phyloP scores from a whole-genome alignment of 2,888 invertebrate genomes.

The Ochropleura plecta region DNA sequence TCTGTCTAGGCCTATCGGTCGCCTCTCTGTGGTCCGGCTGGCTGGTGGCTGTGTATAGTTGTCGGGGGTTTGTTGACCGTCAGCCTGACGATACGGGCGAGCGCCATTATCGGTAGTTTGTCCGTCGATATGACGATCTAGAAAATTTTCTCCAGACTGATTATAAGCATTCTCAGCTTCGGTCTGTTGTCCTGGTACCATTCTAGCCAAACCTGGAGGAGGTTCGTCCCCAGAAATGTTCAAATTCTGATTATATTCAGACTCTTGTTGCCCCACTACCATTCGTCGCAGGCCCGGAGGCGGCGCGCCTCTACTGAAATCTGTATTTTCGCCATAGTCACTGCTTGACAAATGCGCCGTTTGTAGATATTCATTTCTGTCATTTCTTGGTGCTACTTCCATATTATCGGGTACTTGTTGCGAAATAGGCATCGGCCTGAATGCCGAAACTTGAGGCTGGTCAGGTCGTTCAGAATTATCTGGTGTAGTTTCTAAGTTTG shows the following conservation, averaged over 20 bases:
- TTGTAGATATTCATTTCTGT: constrained; percentile 94
- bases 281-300: constrained; percentile 92
- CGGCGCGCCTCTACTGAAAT: constrained; percentile 87
- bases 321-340: constrained; percentile 86
- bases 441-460: constrained; percentile 79
- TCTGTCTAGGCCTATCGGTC: constrained; percentile 90
- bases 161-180: constrained; percentile 81
- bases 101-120: constrained; percentile 80
- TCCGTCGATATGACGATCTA: constrained; percentile 86
- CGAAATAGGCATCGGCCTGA: constrained; percentile 73
- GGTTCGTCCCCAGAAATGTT: constrained; percentile 86
- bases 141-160: constrained; percentile 81
- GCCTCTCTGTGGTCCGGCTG: constrained; percentile 76
- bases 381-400: constrained; percentile 92
- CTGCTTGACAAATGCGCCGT: constrained; percentile 93
- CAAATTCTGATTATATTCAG: constrained; percentile 83
- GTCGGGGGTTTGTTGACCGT: constrained; percentile 84
- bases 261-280: constrained; percentile 92
- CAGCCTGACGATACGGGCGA: constrained; percentile 85
- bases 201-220: constrained; percentile 88
- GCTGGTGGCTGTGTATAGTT: constrained; percentile 77
- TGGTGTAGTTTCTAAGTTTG: constrained; percentile 92
- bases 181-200: constrained; percentile 89
- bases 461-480: constrained; percentile 93
- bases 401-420: constrained; percentile 88